A percentile compares a stretch with the other conserved stretches of the same genome.
Conservation (phyloP, 2,888 invertebrate genomes). For the Erebia ligea region DNA sequence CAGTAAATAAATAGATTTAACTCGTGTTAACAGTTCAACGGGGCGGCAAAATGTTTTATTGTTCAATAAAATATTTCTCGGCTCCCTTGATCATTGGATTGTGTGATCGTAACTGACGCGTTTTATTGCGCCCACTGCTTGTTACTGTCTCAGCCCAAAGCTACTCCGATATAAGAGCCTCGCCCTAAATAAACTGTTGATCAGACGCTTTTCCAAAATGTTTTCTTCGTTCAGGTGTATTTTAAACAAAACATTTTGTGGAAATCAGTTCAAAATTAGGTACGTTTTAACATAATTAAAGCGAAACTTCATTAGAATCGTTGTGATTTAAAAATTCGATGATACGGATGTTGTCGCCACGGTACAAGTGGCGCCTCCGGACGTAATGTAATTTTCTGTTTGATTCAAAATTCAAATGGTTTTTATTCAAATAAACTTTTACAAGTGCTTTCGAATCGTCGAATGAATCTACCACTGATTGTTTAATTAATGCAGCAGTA, state of each 20-base stretch:
- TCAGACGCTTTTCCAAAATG: neutral
- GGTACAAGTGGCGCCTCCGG: too few species aligned
- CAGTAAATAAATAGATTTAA: slow-evolving; percentile 14
- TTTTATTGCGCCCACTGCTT: slow-evolving; percentile 40
- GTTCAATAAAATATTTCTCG: slow-evolving; percentile 20
- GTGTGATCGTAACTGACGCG: slow-evolving; percentile 34
- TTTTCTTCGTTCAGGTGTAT: neutral
- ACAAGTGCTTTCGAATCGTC: too few species aligned
- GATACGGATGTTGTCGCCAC: too few species aligned
- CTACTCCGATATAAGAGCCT: slow-evolving; percentile 2
- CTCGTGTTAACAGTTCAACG: slow-evolving; percentile 30
- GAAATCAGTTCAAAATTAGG: neutral
- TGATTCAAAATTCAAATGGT: too few species aligned
- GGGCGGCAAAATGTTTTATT: slow-evolving; percentile 29
- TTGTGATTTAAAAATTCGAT: too few species aligned
- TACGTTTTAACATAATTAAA: neutral
- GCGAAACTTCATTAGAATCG: too few species aligned
- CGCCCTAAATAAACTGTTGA: slow-evolving; percentile 1
- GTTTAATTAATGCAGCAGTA: too few species aligned
- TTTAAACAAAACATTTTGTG: slow-evolving; percentile 11
- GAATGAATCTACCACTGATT: too few species aligned
- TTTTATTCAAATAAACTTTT: too few species aligned
- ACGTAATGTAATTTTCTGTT: too few species aligned
- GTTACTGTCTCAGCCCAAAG: slow-evolving; percentile 36
- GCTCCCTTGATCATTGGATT: slow-evolving; percentile 29